Evolutionary conservation across 2,888 invertebrate species (phyloP), one percentile per base, ranked within the genome.

Genomic region (Tetanocera ferruginea): DNA sequence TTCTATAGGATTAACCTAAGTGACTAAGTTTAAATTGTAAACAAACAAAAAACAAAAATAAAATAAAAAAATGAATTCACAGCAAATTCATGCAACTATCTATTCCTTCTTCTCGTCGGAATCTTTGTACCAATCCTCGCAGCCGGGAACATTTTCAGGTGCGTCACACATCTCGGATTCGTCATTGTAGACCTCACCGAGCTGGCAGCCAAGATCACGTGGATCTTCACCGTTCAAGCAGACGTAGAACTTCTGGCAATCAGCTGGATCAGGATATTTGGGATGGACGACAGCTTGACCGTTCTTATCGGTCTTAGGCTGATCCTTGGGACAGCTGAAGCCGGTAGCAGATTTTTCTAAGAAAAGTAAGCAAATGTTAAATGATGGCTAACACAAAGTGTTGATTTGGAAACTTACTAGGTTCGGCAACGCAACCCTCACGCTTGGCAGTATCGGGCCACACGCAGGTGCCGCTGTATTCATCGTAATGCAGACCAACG

Each of bases 51-150:
- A 75, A 79, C 69, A 76, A 78, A 77, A 72, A 77, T 77, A 80
- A 79, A 81, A 79, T 60, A 71, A 78, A 76, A 81, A 80, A 76
- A 62, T 75, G 75, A 77, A 74, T 80, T 80, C 81, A 83, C 79
- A 78, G 79, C 81, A 78, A 62, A 79, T 77, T 74, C 79, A 76
- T 78, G 77, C 28, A n/a, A 37, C 55, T 5, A 14, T 11, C 81
- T 88, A 87, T 73, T 86, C 83, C 79, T 90, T 91, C 79, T 92
- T 91, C 66, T 94, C 93, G 77, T 95, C 95, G n/a, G 91, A 84
- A 81, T 96, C 95, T 90, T 96, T 96, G 92, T 95, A 96, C 96
- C 96, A 96, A 88, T 96, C 95, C 93, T 96, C 96, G 86, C 97
- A 97, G 92, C 96, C 96, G 83, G 94, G 92, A 76, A 97, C 97